Evolutionary conservation across 2,888 invertebrate genomes (phyloP), one percentile per base, ranked within the genome.

Genomic region (Spodoptera littoralis): DNA sequence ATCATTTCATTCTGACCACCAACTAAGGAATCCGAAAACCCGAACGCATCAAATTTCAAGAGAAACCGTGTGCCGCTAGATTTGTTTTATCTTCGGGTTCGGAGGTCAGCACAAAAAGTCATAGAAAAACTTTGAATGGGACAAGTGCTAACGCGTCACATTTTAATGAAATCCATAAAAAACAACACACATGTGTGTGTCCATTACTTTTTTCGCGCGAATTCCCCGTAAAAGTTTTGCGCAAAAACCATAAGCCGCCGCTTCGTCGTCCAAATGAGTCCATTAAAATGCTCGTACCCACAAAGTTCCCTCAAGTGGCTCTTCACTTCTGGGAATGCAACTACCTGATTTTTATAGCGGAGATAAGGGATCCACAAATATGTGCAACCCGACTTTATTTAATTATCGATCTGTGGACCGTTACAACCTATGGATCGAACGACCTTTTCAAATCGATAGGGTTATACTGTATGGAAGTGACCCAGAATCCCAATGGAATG

Each of bases 341-440:
- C 93, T 94, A 93, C 94, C 94, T 94, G 94, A 89, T 91, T 89
- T 92, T 92, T 90, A 89, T 89, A 88, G 84, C 76, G 50, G 73
- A 88, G 88, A 91, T 90, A 89, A 88, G 86, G 84, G 82, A 83
- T 84, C 81, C 81, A 87, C 88, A 89, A 89, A 88, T 88, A 89
- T 88, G 86, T 75, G 82, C 81, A 85, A 86, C 83, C 85, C 91
- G 84, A 88, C 89, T 86, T 79, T 84, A 83, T 90, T 89, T 83
- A 80, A 85, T 84, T 83, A 88, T 86, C 81, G 88, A 92, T 89
- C 83, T 73, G 70, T 73, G 74, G 75, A 76, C 80, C 84, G 79
- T 76, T 75, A 72, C 70, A 27, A 73, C 69, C 81, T 75, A 80
- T 81, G 77, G 74, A 85, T 84, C 77, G 77, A 73, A 77, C 79